Base-by-base conservation (phyloP, 53 echinoderm and acorn worm genomes). In the Pentamera pediparva region DNA sequence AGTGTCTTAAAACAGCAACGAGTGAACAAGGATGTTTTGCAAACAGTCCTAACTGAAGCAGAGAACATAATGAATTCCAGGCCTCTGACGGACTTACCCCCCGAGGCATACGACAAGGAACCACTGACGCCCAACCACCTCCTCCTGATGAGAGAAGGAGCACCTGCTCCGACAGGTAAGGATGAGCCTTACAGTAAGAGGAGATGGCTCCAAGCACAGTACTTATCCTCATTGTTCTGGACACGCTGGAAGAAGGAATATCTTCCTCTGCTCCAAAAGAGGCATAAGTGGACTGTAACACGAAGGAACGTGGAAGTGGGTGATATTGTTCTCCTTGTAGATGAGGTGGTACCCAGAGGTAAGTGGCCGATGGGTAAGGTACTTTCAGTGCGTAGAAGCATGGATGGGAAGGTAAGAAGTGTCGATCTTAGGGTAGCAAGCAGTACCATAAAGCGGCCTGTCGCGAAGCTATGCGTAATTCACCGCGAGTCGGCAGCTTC, bases 301-400 rank as follows among this genome's bases (percentile, higher is more conserved):
- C 40, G 63, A 26, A 39, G 60, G 25, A 79, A 79, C 20, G 53
- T 79, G 51, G 17, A 69, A 33, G 70, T 79, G 20, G 31, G 58
- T 71, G 80, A 79, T 32, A 79, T 79, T 4, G 70, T 79, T 0
- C 56, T 79, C 3, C 21, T 79, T 29, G 70, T 56, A 12, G 79
- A 79, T 22, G 81, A 47, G 43, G 22, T 35, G 19, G n/a, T 71
- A 25, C 81, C 81, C 1, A 80, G 81, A 80, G 81, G 81, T 4
- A 80, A 52, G n/a, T 80, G 81, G 81, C 24, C 60, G 1, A 73
- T 80, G 72, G 73, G 73, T 24, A 80, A 19, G 59, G 72, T 80
- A 0, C 41, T 73, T 1, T 30, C 71, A 13, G 81, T 73, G 6
- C 3, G 45, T 32, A 73, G 32, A 59, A 72, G 81, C 45, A 80